Conservation (phyloP, 2,888 invertebrate genomes). For the Lasioglossum morio region DNA sequence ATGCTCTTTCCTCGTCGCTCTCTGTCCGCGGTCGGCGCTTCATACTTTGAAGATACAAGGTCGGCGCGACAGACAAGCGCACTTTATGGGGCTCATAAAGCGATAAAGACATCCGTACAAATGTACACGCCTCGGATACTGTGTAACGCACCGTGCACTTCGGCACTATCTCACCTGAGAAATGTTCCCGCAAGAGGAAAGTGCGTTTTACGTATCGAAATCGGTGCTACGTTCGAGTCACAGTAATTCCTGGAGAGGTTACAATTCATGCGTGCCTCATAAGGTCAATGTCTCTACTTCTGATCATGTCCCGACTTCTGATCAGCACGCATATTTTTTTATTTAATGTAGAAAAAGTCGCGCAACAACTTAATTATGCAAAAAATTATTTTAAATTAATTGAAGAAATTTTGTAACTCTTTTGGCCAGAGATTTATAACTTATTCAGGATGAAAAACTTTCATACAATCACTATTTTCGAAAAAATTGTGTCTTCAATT, state of each 20-base stretch:
- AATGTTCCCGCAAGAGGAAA: conserved; percentile 33
- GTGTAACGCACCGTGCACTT: conserved; percentile 59
- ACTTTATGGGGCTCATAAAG: conserved; percentile 79
- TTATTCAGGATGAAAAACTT: no score
- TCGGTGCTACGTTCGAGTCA: neutral
- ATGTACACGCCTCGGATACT: conserved; percentile 66
- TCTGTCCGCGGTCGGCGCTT: conserved; percentile 22
- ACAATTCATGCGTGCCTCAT: no score
- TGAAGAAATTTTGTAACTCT: no score
- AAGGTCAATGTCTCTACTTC: no score
- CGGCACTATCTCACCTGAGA: conserved; percentile 70
- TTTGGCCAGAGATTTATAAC: no score
- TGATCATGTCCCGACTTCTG: no score
- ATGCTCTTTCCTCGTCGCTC: conserved; percentile 46
- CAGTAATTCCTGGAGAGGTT: neutral
- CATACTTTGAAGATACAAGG: conserved; percentile 55
- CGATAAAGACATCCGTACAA: conserved; percentile 80
- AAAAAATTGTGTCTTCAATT: no score
- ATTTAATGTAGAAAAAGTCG: no score
- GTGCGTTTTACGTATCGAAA: conserved; percentile 16
- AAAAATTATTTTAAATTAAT: no score
- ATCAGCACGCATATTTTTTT: no score
- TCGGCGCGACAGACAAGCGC: conserved; percentile 66
- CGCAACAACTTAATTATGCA: no score
- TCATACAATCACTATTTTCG: no score